phyloP scores from a whole-genome alignment of 2,888 invertebrate species.

The Idaea biselata region DNA sequence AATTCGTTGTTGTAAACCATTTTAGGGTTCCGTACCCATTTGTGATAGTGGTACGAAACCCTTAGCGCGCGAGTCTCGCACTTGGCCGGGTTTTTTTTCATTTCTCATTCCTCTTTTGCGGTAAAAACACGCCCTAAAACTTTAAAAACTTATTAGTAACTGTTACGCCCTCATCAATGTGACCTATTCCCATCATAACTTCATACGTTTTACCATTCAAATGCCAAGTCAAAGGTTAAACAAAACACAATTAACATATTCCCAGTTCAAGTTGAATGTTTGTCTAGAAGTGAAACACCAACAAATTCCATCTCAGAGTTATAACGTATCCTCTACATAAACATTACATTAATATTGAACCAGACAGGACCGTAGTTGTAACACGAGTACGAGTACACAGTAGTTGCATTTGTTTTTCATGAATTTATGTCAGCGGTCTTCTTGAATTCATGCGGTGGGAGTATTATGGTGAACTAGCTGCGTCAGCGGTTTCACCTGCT shows the following conservation, averaged over 20 bases:
- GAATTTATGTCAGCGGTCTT: constrained; percentile 33
- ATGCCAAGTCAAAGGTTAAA: background rate
- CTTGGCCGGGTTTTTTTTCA: too few species aligned
- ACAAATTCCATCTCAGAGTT: constrained; percentile 15
- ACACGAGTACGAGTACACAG: constrained; percentile 28
- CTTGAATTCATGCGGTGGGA: constrained; percentile 23
- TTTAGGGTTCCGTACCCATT: too few species aligned
- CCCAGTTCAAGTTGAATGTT: constrained; percentile 4
- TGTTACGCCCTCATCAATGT: too few species aligned
- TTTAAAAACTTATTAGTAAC: too few species aligned
- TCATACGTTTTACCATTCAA: too few species aligned
- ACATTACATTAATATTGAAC: constrained; percentile 53
- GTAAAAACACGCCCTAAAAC: too few species aligned
- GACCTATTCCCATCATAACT: too few species aligned
- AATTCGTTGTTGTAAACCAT: too few species aligned
- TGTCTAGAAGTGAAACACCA: constrained; percentile 3
- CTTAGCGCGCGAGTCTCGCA: too few species aligned
- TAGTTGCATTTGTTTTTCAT: constrained; percentile 38
- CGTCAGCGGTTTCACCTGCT: too few species aligned
- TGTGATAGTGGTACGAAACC: too few species aligned
- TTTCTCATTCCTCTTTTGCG: too few species aligned
- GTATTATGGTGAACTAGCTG: background rate
- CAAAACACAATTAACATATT: constrained; percentile 1
- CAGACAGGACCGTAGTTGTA: constrained; percentile 31
- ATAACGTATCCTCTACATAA: constrained; percentile 37